These are phyloP conservation scores for Stenoptilia bipunctidactyla DNA, from an alignment of 2,888 invertebrate species.

Conservation along the genomic window DNA sequence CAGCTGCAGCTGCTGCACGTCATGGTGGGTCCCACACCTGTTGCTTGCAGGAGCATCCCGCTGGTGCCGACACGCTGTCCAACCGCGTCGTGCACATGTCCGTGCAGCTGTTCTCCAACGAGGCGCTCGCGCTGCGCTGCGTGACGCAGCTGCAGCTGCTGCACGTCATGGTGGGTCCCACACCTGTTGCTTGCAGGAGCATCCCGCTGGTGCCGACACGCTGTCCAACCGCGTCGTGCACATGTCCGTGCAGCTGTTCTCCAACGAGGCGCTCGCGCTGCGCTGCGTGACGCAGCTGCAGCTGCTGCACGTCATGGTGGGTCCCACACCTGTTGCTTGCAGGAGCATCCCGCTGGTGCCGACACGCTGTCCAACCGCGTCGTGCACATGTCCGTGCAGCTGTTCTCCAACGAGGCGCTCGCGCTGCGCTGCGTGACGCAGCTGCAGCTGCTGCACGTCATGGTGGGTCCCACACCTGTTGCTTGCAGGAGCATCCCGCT, in stretches of 20 bases:
- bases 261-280: constrained; percentile 90
- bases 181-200: constrained; percentile 66
- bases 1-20: background rate
- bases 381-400: constrained; percentile 96
- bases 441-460: constrained; percentile 89
- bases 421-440: constrained; percentile 93
- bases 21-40: background rate
- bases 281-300: constrained; percentile 93
- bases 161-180: constrained; percentile 81
- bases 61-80: constrained; percentile 90
- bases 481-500: no score
- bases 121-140: constrained; percentile 90
- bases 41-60: constrained; percentile 96
- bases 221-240: constrained; percentile 96
- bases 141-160: constrained; percentile 90
- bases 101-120: constrained; percentile 96
- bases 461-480: constrained; percentile 92
- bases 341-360: constrained; percentile 91
- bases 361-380: constrained; percentile 95
- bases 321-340: constrained; percentile 65
- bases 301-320: constrained; percentile 89
- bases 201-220: constrained; percentile 92
- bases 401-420: constrained; percentile 94
- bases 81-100: constrained; percentile 98
- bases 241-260: constrained; percentile 96